phyloP scores from a whole-genome alignment of 1,140 invertebrate species.

The Drosophila seguyi region DNA sequence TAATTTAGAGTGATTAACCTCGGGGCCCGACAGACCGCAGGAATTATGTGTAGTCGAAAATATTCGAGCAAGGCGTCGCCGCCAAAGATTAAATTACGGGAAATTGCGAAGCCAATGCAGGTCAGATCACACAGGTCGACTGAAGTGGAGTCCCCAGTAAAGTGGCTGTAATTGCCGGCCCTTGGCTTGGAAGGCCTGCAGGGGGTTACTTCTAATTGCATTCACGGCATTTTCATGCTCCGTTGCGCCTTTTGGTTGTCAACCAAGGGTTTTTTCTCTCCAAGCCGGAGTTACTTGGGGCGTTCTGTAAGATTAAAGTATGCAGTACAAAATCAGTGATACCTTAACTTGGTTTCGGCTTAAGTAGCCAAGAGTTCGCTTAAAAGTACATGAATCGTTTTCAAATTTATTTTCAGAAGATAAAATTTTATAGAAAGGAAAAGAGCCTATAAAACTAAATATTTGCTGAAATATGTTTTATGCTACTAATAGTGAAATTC shows the following conservation, averaged over 20 bases:
- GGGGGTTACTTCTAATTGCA: conserved; percentile 60
- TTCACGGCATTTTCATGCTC: conserved; percentile 63
- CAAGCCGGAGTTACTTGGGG: conserved; percentile 10
- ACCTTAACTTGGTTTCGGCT: background rate
- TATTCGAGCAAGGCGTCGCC: conserved; percentile 24
- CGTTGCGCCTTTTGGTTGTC: conserved; percentile 66
- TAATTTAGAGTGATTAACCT: conserved; percentile 80
- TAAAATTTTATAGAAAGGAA: too few relatives aligned
- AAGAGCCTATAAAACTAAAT: too few relatives aligned
- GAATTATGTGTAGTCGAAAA: conserved; percentile 51
- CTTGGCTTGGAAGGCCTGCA: conserved; percentile 16
- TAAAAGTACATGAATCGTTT: background rate
- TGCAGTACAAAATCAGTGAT: background rate
- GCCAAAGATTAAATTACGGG: conserved; percentile 43
- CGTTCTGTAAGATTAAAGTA: background rate
- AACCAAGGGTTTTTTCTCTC: conserved; percentile 38
- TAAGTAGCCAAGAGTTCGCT: background rate
- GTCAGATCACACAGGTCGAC: conserved; percentile 24
- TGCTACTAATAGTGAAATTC: background rate
- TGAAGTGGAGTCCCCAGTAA: conserved; percentile 37
- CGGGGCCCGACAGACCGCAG: conserved; percentile 50
- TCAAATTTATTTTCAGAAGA: background rate
- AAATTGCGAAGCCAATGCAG: conserved; percentile 33
- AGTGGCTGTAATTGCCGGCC: conserved; percentile 32
- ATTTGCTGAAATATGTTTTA: too few relatives aligned